A percentile compares a stretch with the other conserved stretches of the same genome.
These are phyloP conservation scores for Drosophila nebulosa DNA, from an alignment of 1,140 invertebrate species.

Conservation along the genomic window DNA sequence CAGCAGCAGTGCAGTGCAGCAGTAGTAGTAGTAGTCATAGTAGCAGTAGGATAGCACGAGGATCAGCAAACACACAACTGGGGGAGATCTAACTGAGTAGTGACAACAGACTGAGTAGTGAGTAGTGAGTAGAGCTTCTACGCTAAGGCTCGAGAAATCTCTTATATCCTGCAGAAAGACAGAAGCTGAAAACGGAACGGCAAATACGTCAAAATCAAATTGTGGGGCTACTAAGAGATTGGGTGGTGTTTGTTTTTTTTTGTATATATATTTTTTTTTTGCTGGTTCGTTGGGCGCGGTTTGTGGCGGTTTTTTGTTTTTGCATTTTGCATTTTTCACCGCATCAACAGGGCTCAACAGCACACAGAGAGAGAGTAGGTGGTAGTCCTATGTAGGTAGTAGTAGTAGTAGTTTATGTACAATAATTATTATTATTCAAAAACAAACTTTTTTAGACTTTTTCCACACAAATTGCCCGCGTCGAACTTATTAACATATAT, in stretches of 20 bases:
- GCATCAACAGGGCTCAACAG: conserved; percentile 71
- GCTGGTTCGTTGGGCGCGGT: conserved; percentile 63
- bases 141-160: conserved; percentile 55
- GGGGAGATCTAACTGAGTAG: conserved; percentile 53
- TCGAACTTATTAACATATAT: conserved; percentile 33
- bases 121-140: conserved; percentile 56
- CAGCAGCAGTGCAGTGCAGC: conserved; percentile 1
- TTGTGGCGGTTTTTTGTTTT: conserved; percentile 24
- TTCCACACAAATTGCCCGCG: conserved; percentile 80
- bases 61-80: conserved; percentile 39
- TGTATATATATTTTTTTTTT: conserved; percentile 36
- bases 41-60: conserved; percentile 26
- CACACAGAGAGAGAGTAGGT: conserved; percentile 27
- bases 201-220: conserved; percentile 66
- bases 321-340: conserved; percentile 41
- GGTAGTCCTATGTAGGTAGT: conserved; percentile 34
- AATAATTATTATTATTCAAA: conserved; percentile 24
- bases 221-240: conserved; percentile 34
- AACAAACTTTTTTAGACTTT: conserved; percentile 69
- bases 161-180: conserved; percentile 74
- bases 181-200: conserved; percentile 77
- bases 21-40: conserved; percentile 38
- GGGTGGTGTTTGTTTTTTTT: conserved; percentile 10
- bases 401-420: conserved; percentile 45
- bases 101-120: conserved; percentile 56